A percentile compares a stretch with the other conserved stretches of the same genome.
Evolutionary conservation across 2,797 vertebrate genomes (phyloP).

Genomic region (Anas bernieri): DNA sequence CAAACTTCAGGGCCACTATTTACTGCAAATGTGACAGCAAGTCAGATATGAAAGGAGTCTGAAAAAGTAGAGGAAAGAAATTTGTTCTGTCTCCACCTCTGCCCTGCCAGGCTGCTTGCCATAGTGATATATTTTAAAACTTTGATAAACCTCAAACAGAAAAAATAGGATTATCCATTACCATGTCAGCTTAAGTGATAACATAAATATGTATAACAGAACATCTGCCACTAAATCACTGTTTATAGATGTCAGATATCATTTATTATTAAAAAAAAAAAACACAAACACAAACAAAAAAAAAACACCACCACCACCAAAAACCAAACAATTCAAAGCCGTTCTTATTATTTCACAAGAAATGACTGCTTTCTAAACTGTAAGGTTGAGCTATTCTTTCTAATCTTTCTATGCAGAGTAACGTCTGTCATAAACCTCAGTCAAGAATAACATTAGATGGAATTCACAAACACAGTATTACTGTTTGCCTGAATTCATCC

Average conservation of each 20-base stretch:
- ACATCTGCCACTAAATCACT: constrained; percentile 67
- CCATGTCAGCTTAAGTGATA: constrained; percentile 61
- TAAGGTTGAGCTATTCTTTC: constrained; percentile 6
- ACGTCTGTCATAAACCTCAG: constrained; percentile 10
- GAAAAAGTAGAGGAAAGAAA: background rate
- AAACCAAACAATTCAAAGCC: constrained; percentile 29
- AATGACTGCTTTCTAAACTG: constrained; percentile 16
- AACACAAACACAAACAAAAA: background rate
- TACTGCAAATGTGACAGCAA: constrained; percentile 25
- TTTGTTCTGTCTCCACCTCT: constrained; percentile 2
- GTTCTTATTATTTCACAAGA: constrained; percentile 20
- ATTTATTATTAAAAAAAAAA: constrained; percentile 63
- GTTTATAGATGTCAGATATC: constrained; percentile 63
- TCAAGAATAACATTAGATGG: background rate
- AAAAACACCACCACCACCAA: background rate
- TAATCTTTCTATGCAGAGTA: background rate
- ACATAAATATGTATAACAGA: constrained; percentile 67
- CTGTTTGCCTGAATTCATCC: background rate
- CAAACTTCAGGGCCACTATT: constrained; percentile 4
- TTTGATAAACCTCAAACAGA: constrained; percentile 48
- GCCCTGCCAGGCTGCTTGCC: background rate
- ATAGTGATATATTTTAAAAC: constrained; percentile 33
- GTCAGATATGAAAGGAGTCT: background rate
- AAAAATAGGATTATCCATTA: constrained; percentile 53
- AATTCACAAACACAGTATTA: background rate